Conservation (phyloP, 1,140 invertebrate genomes). For the Pseudomyrmex gracilis region DNA sequence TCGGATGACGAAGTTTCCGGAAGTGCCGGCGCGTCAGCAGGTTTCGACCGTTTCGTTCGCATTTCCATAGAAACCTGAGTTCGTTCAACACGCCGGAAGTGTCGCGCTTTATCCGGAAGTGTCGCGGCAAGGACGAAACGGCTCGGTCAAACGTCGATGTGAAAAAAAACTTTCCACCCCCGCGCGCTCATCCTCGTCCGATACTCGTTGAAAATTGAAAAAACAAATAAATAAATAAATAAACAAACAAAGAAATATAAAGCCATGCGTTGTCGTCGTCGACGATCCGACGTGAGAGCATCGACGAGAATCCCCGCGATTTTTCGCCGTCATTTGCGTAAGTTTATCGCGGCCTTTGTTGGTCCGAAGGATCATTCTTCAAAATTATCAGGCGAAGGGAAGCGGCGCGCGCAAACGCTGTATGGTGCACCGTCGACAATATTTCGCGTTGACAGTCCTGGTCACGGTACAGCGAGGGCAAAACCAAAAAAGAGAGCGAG, state of each 20-base stretch:
- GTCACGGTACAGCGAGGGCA: background rate
- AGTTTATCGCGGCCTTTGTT: slow-evolving; percentile 56
- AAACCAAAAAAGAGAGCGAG: slow-evolving; percentile 16
- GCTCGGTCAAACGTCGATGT: slow-evolving; percentile 42
- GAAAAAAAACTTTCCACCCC: slow-evolving; percentile 35
- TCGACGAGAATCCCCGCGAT: slow-evolving; percentile 24
- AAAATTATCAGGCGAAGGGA: slow-evolving; percentile 50
- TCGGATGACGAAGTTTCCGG: slow-evolving; percentile 51
- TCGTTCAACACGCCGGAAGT: slow-evolving; percentile 63
- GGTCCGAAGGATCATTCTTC: slow-evolving; percentile 27
- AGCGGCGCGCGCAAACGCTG: background rate
- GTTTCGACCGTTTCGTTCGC: slow-evolving; percentile 64
- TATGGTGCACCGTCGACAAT: background rate
- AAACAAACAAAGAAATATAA: background rate
- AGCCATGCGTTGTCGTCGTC: slow-evolving; percentile 3
- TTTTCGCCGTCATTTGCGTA: slow-evolving; percentile 51
- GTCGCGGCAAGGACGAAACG: slow-evolving; percentile 62
- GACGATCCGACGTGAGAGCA: slow-evolving; percentile 13
- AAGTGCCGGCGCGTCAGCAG: slow-evolving; percentile 64
- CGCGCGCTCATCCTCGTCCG: background rate
- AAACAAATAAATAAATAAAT: slow-evolving; percentile 56
- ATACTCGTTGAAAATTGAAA: slow-evolving; percentile 55
- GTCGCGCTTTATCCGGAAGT: slow-evolving; percentile 65
- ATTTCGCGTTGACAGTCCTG: slow-evolving; percentile 37
- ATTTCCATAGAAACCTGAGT: slow-evolving; percentile 68